Evolutionary conservation across 2,888 invertebrate genomes (phyloP), one percentile per base, ranked within the genome.

Genomic region (Trichopria drosophilae): DNA sequence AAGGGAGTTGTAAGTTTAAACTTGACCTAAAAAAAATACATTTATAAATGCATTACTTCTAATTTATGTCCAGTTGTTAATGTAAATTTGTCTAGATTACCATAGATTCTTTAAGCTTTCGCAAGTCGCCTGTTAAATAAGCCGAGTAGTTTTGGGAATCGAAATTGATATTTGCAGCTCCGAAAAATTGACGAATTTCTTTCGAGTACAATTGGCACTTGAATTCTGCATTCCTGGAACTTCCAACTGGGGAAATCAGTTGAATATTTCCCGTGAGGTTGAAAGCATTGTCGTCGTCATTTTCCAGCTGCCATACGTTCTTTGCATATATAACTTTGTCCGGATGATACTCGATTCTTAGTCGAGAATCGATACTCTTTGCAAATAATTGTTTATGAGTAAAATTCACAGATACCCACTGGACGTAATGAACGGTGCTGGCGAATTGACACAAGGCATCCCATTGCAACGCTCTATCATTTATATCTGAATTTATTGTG

Each of bases 1-100:
- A 85, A 76, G 0, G 88, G 87, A 3, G 88, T 88, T 0, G 88
- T 88, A 3, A 89, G 81, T 69, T 90, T 90, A 13, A 90, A 81
- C 1, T 66, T 56, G 3, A 70, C 52, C 63, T 63, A 31, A 15
- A 53, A 51, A 32, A 15, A 5, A 45, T 13, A 9, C 9, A 41
- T 13, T 24, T 40, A 23, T 15, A 36, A 6, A 13, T 28, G 9
- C 26, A 24, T 10, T 10, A 24, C 7, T 9, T 24, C 26, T 9
- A 24, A 24, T 3, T 43, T 1, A 23, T 32, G 2, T 13, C 9
- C 1, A 15, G 9, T 32, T 2, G 3, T 43, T n/a, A 15, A 20
- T 22, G 23, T 2, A 34, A 23, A 35, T 19, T 24, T 13, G n/a
- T 4, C 4, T 19, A 9, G 6, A 31, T 47, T 52, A 62, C 69